Conservation (phyloP, 2,797 vertebrate species). For the Enteromius unitaeniatus region DNA sequence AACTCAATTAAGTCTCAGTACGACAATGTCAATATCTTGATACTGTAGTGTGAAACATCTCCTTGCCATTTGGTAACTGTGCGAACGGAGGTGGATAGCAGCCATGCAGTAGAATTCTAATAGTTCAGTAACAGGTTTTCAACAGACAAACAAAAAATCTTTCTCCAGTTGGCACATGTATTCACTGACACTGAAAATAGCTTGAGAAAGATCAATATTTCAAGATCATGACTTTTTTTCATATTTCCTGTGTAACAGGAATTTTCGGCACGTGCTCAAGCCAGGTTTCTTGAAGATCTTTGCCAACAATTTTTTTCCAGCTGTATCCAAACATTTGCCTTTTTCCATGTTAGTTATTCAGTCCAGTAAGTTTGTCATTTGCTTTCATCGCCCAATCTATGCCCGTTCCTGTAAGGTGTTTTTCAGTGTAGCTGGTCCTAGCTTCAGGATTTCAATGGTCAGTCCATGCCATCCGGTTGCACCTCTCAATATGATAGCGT, state of each 20-base stretch:
- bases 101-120: conserved; percentile 68
- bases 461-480: background rate
- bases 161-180: conserved; percentile 65
- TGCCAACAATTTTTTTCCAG: conserved; percentile 69
- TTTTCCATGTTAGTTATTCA: conserved; percentile 38
- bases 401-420: conserved; percentile 59
- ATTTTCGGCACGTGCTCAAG: conserved; percentile 45
- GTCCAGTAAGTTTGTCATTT: conserved; percentile 27
- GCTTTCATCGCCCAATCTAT: conserved; percentile 56
- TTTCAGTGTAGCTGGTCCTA: background rate
- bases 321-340: conserved; percentile 29
- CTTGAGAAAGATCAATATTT: conserved; percentile 60
- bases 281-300: conserved; percentile 65
- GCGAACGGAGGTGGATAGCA: conserved; percentile 61
- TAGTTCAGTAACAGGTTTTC: conserved; percentile 41
- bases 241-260: conserved; percentile 64
- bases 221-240: conserved; percentile 60
- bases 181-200: conserved; percentile 73
- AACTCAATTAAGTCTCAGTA: conserved; percentile 31
- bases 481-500: background rate
- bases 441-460: background rate
- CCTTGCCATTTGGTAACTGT: conserved; percentile 8
- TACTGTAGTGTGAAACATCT: background rate
- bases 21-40: conserved; percentile 31
- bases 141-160: background rate